Percentiles rank a stretch among this genome's conserved stretches.
phyloP scores from a whole-genome alignment of 64 coral and sea anemone genomes.

The Montipora capricornis region DNA sequence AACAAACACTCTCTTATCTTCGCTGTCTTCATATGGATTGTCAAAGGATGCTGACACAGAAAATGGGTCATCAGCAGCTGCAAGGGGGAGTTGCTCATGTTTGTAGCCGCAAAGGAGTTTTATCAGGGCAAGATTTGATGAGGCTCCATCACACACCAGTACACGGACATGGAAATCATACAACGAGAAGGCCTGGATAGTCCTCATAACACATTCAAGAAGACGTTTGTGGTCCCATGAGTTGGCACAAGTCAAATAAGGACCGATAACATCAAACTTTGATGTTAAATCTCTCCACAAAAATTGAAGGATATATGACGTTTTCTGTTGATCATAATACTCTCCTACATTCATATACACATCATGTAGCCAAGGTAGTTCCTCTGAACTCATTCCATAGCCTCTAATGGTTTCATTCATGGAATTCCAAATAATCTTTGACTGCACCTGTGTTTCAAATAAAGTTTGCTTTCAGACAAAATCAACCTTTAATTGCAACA shows the following conservation, averaged over 20 bases:
- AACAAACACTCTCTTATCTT: too few relatives aligned
- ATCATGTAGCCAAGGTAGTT: slow-evolving; percentile 53
- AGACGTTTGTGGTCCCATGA: background rate
- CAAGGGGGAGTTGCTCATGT: too few relatives aligned
- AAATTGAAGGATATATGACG: slow-evolving; percentile 65
- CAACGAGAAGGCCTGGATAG: too few relatives aligned
- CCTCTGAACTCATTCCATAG: slow-evolving; percentile 18
- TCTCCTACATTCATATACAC: slow-evolving; percentile 41
- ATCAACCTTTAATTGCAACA: slow-evolving; percentile 5
- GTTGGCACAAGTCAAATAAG: slow-evolving; percentile 39
- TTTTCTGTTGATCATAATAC: slow-evolving; percentile 23
- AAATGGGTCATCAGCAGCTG: too few relatives aligned
- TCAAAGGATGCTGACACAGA: background rate
- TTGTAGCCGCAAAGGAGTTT: too few relatives aligned
- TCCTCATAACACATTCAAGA: too few relatives aligned
- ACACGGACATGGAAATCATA: too few relatives aligned
- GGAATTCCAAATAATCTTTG: slow-evolving; percentile 61
- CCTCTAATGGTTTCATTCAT: slow-evolving; percentile 57
- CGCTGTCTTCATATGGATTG: too few relatives aligned
- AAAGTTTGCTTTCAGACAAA: slow-evolving; percentile 9
- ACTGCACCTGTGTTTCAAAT: slow-evolving; percentile 12
- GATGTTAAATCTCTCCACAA: slow-evolving; percentile 63
- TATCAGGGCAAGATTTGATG: too few relatives aligned
- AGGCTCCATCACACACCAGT: too few relatives aligned
- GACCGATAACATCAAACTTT: slow-evolving; percentile 57